Percentiles rank a stretch among this genome's conserved stretches.
Conservation (phyloP, 2,113 vertebrate species). For the Cisticola juncidis region DNA sequence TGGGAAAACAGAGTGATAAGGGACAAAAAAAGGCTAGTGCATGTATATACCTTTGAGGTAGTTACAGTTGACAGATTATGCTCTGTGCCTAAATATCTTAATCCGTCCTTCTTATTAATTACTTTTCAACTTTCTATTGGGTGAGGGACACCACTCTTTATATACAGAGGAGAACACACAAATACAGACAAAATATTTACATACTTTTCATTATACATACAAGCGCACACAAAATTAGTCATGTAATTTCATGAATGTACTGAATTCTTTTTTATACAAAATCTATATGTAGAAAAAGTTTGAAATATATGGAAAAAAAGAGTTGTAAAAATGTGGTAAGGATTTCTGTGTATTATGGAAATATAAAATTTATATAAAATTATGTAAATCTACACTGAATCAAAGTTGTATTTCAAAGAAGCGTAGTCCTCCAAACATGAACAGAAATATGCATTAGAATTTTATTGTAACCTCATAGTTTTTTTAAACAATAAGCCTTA, state of each 20-base stretch:
- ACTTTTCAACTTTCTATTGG: neutral
- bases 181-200: neutral
- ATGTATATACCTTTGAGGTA: neutral
- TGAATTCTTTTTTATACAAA: neutral
- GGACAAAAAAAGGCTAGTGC: neutral
- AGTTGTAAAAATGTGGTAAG: neutral
- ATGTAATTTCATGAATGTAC: neutral
- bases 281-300: neutral
- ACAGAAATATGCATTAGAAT: neutral
- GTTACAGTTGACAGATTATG: neutral
- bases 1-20: neutral
- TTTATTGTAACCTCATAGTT: neutral
- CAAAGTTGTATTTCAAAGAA: neutral
- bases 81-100: neutral
- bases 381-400: neutral
- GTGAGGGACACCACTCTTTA: neutral
- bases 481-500: constrained; percentile 12
- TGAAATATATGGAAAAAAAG: neutral
- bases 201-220: neutral
- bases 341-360: neutral
- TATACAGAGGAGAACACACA: neutral
- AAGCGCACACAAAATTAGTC: neutral
- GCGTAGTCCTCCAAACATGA: neutral
- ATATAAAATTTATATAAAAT: too few species aligned
- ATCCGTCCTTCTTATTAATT: neutral